Evolutionary conservation across 2,888 invertebrate genomes (phyloP), one percentile per base, ranked within the genome.

Genomic region (Erannis defoliaria): DNA sequence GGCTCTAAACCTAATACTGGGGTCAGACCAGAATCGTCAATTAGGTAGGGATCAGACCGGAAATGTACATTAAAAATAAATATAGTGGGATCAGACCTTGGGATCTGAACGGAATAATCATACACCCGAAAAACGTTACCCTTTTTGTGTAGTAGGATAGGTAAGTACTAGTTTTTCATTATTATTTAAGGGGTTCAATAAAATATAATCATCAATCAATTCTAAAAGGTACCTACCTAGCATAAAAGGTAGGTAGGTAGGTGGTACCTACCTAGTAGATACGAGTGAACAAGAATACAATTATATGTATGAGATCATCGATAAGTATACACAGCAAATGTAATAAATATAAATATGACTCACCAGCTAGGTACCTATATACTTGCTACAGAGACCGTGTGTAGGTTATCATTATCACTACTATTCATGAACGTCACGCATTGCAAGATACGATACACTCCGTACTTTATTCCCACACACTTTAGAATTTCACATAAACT

Each of bases 331-430:
- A 85, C 82, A 84, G 86, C 87, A 90, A 89, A 93, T 85, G 86
- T 85, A 89, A 87, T 92, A 93, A 91, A 93, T 92, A 90, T 93
- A 93, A 92, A 91, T 88, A 90, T 93, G 93, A 93, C 93, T 93
- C 93, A 93, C 92, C 89, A 82, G 78, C 78, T 33, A 57, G 37
- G 29, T 88, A 90, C 86, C 78, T 33, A 57, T 43, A 37, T 88
- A 90, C 86, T 85, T 71, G 83, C 81, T 87, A 85, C 85, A 85
- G 83, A 88, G 85, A 87, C 53, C 48, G 62, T 53, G 90, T 86
- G 84, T 89, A 91, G 91, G 91, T 91, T 92, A 92, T 86, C 86
- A 86, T 83, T 83, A 86, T 82, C 84, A 49, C 46, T 46, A 84
- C 76, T 81, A 76, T 78, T 79, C 77, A 80, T 85, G 84, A 87